A percentile compares a stretch with the other conserved stretches of the same genome.
phyloP scores from a whole-genome alignment of 2,888 invertebrate genomes.

The Leistus spinibarbis region DNA sequence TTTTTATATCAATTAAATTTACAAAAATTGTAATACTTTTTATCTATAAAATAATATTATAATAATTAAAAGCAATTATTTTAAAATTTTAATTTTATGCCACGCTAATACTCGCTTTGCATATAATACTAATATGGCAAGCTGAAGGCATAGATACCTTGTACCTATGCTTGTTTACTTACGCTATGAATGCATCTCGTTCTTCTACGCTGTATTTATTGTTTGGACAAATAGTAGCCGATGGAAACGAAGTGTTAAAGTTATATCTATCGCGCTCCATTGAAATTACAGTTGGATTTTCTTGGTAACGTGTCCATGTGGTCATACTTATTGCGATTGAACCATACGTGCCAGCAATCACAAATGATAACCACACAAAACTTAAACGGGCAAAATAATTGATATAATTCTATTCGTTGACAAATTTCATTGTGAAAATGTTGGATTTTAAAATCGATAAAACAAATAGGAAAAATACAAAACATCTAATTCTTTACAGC shows the following conservation, averaged over 20 bases:
- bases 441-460: no score
- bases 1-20: no score
- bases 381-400: no score
- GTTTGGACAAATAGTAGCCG: conserved; percentile 69
- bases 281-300: conserved; percentile 73
- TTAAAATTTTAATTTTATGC: conserved; percentile 2
- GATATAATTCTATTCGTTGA: no score
- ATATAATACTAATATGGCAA: no score
- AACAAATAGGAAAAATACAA: not conserved
- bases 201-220: conserved; percentile 62
- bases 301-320: conserved; percentile 70
- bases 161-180: no score
- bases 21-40: no score
- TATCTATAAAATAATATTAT: not conserved
- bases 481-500: no score
- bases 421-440: no score
- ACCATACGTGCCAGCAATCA: conserved; percentile 62
- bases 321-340: conserved; percentile 63
- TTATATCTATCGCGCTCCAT: conserved; percentile 75
- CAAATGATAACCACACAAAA: conserved; percentile 63
- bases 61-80: no score
- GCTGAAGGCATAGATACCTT: not conserved
- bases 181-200: conserved; percentile 63
- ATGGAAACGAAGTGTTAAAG: conserved; percentile 75
- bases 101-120: no score